phyloP scores from a whole-genome alignment of 2,888 invertebrate species.

The Drosophila koepferae region DNA sequence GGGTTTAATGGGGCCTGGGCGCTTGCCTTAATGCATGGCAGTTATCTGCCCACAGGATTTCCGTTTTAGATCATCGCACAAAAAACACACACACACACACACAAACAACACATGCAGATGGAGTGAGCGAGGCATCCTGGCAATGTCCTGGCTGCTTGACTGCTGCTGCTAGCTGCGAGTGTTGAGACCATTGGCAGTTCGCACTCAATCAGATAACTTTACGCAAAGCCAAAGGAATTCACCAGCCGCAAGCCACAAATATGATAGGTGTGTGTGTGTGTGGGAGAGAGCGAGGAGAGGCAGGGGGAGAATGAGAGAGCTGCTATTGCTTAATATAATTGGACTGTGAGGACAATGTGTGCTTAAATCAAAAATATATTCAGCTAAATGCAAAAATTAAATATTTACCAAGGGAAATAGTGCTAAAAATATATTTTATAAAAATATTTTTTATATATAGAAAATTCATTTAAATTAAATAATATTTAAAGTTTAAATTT shows the following conservation, averaged over 20 bases:
- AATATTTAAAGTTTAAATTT: too few relatives aligned
- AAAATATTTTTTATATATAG: neutral
- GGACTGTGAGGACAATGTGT: neutral
- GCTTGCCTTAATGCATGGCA: slow-evolving; percentile 66
- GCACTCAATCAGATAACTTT: slow-evolving; percentile 85
- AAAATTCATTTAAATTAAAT: too few relatives aligned
- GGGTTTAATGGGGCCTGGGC: slow-evolving; percentile 6
- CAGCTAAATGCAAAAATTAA: neutral
- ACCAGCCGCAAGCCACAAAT: slow-evolving; percentile 64
- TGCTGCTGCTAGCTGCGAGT: slow-evolving; percentile 42
- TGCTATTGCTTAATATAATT: slow-evolving; percentile 1
- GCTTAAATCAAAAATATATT: neutral
- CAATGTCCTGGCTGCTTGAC: slow-evolving; percentile 40
- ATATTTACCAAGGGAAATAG: neutral
- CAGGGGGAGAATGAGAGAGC: neutral
- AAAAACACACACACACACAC: slow-evolving; percentile 45
- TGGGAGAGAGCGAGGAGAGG: neutral
- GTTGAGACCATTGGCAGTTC: slow-evolving; percentile 79
- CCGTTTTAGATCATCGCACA: slow-evolving; percentile 83
- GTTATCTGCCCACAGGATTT: slow-evolving; percentile 83
- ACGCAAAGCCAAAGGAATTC: slow-evolving; percentile 68
- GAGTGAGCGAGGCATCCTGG: slow-evolving; percentile 32
- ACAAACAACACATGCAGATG: slow-evolving; percentile 13
- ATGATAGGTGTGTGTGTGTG: slow-evolving; percentile 42
- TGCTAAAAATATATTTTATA: neutral